Percentiles rank a stretch among this genome's conserved stretches.
phyloP scores from a whole-genome alignment of 2,888 invertebrate genomes.

The Hydraecia micacea region DNA sequence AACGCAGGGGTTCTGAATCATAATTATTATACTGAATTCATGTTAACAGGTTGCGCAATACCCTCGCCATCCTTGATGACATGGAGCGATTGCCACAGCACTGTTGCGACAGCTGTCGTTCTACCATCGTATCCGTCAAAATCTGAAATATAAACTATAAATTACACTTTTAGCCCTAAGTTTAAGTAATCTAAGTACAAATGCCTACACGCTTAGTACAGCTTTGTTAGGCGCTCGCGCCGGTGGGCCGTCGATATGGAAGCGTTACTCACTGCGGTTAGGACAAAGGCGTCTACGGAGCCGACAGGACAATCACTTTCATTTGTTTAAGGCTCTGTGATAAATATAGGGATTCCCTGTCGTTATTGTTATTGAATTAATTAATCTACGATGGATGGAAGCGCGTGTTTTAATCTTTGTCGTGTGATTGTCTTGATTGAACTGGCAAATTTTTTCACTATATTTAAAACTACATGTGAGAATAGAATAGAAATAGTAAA shows the following conservation, averaged over 20 bases:
- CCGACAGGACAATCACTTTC: constrained; percentile 60
- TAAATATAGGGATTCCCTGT: constrained; percentile 34
- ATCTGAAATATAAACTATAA: not conserved
- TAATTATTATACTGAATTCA: no score
- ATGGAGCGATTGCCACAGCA: not conserved
- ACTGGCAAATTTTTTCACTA: not conserved
- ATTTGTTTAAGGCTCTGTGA: constrained; percentile 42
- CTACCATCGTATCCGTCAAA: not conserved
- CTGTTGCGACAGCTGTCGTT: not conserved
- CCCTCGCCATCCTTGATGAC: no score
- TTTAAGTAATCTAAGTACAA: not conserved
- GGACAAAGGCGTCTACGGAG: constrained; percentile 63
- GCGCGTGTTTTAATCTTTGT: not conserved
- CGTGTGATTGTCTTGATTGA: not conserved
- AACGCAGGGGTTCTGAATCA: no score
- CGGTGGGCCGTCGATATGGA: constrained; percentile 59
- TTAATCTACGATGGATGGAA: constrained; percentile 15
- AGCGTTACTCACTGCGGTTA: constrained; percentile 60
- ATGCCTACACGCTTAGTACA: constrained; percentile 45
- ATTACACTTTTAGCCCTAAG: not conserved
- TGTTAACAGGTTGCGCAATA: no score
- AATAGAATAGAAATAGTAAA: no score
- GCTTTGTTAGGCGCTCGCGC: constrained; percentile 41
- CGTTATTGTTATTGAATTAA: constrained; percentile 28
- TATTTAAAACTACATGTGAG: not conserved